These are phyloP conservation scores for Venusia cambrica DNA, from an alignment of 2,888 invertebrate genomes.

Conservation along the genomic window DNA sequence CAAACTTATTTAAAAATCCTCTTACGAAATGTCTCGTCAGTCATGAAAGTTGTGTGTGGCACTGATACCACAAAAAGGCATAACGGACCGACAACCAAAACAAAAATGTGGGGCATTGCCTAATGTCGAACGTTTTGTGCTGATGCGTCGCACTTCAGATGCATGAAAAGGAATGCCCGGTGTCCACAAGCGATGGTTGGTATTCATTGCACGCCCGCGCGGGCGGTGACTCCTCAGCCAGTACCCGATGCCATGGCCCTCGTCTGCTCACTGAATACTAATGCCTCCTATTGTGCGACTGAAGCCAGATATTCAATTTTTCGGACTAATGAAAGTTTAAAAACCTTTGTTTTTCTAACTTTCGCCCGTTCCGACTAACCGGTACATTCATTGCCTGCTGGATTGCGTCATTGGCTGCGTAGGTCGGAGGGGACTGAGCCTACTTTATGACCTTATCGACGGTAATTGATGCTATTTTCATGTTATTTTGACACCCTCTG, in stretches of 20 bases:
- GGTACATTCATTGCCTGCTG: conserved; percentile 25
- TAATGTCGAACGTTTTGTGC: conserved; percentile 61
- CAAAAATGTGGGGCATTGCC: conserved; percentile 64
- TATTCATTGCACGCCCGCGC: conserved; percentile 67
- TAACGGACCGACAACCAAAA: conserved; percentile 66
- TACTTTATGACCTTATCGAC: conserved; percentile 16
- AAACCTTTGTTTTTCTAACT: conserved; percentile 69
- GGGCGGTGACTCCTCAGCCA: conserved; percentile 73
- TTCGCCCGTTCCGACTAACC: conserved; percentile 48
- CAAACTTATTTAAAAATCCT: too few species aligned
- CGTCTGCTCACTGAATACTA: conserved; percentile 66
- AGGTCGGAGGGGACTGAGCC: conserved; percentile 3
- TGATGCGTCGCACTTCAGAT: conserved; percentile 51
- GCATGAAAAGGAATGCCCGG: conserved; percentile 59
- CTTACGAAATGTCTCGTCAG: too few species aligned
- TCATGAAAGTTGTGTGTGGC: too few species aligned
- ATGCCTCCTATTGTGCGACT: conserved; percentile 58
- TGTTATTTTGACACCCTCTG: too few species aligned
- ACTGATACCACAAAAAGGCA: conserved; percentile 46
- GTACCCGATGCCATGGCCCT: conserved; percentile 61
- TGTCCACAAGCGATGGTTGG: conserved; percentile 48
- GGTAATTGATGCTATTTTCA: conserved; percentile 11
- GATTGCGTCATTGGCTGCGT: conserved; percentile 20
- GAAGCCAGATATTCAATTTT: conserved; percentile 46
- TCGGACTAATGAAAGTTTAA: conserved; percentile 65